Evolutionary conservation across 2,888 invertebrate species (phyloP), one percentile per base, ranked within the genome.

Genomic region (Volucella zonaria): DNA sequence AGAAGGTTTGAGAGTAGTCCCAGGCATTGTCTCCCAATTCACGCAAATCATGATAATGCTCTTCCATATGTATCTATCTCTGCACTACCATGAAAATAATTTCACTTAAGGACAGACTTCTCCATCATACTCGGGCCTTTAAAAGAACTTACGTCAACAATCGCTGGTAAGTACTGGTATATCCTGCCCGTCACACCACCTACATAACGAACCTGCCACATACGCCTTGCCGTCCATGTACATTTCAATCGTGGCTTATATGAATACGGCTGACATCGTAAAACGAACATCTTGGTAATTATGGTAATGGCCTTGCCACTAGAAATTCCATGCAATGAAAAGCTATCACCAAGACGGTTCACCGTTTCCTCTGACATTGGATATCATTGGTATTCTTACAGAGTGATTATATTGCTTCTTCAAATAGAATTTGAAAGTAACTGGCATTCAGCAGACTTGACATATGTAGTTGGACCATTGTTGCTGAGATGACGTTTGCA

Each of bases 161-260:
- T 2, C 81, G 81, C 23, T 73, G 42, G 18, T 3, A 23, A 3
- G 18, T 18, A 18, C 18, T n/a, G n/a, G 31, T 73, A 85, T 51
- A 85, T 62, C 40, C 49, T 64, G 58, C 77, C 85, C 10, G 80
- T 31, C n/a, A 85, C 56, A 8, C 83, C 83, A 8, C 81, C 80
- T 0, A 85, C 85, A 38, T 71, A 49, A 52, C 51, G 18, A 11
- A 85, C 76, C 59, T 85, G 40, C 85, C 85, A 67, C 76, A 81
- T 15, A 73, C 45, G 11, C 76, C 58, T 73, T 76, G 14, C 59
- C 51, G 67, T 81, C 58, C 85, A 85, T 85, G 45, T 68, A 81
- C 12, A 12, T 81, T 47, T 85, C 85, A 42, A 81, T 45, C 23
- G 81, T 56, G 2, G 73, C 81, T 15, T 85, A 85, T 4, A 76